Base-by-base conservation (phyloP, 2,113 vertebrate genomes). In the Dicentrarchus labrax region DNA sequence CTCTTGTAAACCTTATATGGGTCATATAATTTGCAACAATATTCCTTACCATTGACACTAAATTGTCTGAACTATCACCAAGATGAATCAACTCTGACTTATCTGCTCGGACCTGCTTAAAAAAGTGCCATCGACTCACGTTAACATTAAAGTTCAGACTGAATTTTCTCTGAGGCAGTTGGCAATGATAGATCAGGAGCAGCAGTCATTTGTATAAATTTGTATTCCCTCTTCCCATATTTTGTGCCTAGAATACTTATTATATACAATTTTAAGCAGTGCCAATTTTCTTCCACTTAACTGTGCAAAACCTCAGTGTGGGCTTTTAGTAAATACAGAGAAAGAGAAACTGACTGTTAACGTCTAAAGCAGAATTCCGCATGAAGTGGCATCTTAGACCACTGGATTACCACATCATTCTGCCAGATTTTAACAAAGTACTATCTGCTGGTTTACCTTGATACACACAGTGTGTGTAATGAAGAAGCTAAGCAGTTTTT, bases 381-480 rank as follows among this genome's bases (percentile, higher is more conserved):
- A 17, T 11, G 47, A 7, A 22, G 10, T 24, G 36, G 12, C 22
- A 53, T 62, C 36, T 65, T 51, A 19, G 16, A 51, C 10, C 10
- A 30, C 39, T 4, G 53, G 17, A 36, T 45, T 57, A 38, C 8
- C 11, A 57, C 10, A 47, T 30, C 39, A 5, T 2, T 5, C 36
- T 16, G 6, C 21, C 56, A 60, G 19, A 39, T 45, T 48, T 68
- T 22, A 39, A 53, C 21, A 47, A 65, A 22, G 16, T 36, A 57
- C 24, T 73, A 43, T 43, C 54, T 17, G 39, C 66, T 43, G n/a
- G 48, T 72, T 85, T 76, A 54, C 73, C 9, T 24, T 76, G 45
- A 89, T 71, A 73, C 48, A 73, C 76, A 47, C n/a, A 54, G 15
- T 66, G 38, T 38, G 8, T 12, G 15, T 56, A 41, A 56, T 71